Conservation (phyloP, 2,113 vertebrate genomes). For the Lagopus leucura region DNA sequence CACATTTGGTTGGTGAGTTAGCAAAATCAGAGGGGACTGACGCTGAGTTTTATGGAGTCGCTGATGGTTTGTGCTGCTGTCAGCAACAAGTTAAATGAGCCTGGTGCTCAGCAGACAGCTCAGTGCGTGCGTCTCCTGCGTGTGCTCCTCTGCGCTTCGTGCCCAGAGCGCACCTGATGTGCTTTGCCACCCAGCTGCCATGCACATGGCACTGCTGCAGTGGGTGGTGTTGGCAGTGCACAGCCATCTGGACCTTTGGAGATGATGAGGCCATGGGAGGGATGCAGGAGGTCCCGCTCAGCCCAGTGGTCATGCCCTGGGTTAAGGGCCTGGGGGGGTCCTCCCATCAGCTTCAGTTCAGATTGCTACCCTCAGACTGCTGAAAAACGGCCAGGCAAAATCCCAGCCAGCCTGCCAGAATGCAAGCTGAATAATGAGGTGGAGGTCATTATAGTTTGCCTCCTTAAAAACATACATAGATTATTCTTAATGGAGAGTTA, state of each 20-base stretch:
- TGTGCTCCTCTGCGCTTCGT: fast-evolving
- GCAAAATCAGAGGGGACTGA: background rate
- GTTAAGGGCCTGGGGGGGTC: background rate
- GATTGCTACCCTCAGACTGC: background rate
- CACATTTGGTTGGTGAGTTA: background rate
- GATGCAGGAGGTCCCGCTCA: background rate
- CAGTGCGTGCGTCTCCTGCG: background rate
- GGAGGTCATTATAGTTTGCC: slow-evolving; percentile 69
- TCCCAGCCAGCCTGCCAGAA: background rate
- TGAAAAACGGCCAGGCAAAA: slow-evolving; percentile 16
- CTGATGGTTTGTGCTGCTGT: slow-evolving; percentile 35
- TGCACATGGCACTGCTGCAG: background rate
- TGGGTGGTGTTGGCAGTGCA: background rate
- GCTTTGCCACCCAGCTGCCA: background rate
- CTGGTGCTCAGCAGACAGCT: slow-evolving; percentile 17
- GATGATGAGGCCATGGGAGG: background rate
- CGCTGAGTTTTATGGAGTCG: background rate
- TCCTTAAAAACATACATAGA: slow-evolving; percentile 81
- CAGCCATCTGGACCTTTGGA: background rate
- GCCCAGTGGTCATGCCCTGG: background rate
- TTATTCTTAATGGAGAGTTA: slow-evolving; percentile 84
- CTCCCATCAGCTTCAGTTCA: background rate
- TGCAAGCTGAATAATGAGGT: slow-evolving; percentile 61
- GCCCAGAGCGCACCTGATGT: background rate
- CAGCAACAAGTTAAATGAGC: slow-evolving; percentile 32